Evolutionary conservation across 2,797 vertebrate species (phyloP).

Genomic region (Microcaecilia unicolor): DNA sequence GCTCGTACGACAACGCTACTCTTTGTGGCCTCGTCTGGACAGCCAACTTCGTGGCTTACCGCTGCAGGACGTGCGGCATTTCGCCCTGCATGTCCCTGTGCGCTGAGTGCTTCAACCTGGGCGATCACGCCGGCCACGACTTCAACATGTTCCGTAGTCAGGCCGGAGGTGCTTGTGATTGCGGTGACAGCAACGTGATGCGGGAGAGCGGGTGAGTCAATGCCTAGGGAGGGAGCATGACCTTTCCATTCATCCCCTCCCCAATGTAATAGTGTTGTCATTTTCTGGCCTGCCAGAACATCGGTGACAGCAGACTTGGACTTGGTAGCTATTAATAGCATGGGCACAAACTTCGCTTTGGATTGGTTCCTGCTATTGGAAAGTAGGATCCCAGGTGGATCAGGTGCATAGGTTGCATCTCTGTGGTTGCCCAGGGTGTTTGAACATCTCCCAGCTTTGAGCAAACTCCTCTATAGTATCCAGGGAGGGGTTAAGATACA

Average conservation of each 20-base stretch:
- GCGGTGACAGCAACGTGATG: constrained; percentile 98
- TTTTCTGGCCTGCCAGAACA: no score
- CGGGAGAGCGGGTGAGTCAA: constrained; percentile 87
- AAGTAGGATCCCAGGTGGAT: no score
- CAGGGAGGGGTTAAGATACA: no score
- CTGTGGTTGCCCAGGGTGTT: no score
- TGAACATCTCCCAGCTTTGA: no score
- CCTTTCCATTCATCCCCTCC: background rate
- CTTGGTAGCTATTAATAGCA: no score
- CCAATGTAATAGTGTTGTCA: background rate
- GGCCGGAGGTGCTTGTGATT: constrained; percentile 96
- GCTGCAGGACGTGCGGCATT: constrained; percentile 94
- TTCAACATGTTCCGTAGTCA: constrained; percentile 99
- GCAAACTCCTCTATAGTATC: no score
- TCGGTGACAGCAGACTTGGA: no score
- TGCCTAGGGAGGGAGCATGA: background rate
- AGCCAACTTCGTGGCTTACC: constrained; percentile 95
- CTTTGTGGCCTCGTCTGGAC: constrained; percentile 97
- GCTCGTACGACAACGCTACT: constrained; percentile 92
- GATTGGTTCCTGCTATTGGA: no score
- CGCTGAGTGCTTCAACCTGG: constrained; percentile 93
- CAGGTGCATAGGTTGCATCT: no score
- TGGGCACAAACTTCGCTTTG: no score
- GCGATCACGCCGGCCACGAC: constrained; percentile 93
- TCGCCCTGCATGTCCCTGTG: constrained; percentile 97